Percentiles rank a stretch among this genome's conserved stretches.
Evolutionary conservation across 2,113 vertebrate species (phyloP).

Genomic region (Tragelaphus strepsiceros): DNA sequence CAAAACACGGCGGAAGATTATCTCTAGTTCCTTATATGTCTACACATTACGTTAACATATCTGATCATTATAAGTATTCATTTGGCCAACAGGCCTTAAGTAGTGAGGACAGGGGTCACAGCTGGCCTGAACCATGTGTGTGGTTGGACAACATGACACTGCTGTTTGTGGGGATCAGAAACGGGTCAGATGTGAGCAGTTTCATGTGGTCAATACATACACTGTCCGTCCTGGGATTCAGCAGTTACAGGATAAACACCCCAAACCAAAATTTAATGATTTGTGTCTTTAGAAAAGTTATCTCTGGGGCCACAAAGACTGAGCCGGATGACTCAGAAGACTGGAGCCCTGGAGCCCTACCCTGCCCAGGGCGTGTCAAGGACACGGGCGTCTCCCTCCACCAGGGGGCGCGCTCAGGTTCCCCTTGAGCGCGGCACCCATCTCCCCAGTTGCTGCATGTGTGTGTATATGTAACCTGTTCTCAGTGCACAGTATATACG

Average conservation of each 20-base stretch:
- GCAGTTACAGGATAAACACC: neutral
- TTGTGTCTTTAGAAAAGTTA: neutral
- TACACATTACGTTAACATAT: neutral
- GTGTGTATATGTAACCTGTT: neutral
- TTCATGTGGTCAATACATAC: neutral
- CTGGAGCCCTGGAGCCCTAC: neutral
- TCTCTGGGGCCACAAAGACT: neutral
- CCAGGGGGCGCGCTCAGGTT: neutral
- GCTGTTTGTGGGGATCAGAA: fast-evolving
- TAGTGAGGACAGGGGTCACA: neutral
- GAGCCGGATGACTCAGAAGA: neutral
- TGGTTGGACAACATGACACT: fast-evolving
- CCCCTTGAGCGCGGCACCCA: neutral
- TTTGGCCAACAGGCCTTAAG: neutral
- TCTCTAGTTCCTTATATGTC: neutral
- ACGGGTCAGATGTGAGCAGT: fast-evolving
- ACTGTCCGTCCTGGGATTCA: neutral
- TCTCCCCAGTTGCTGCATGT: neutral
- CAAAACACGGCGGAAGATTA: neutral
- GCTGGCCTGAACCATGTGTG: neutral
- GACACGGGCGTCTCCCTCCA: neutral
- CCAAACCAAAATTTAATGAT: neutral
- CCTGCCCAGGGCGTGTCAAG: neutral
- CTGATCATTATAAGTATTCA: neutral
- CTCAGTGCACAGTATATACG: constrained; percentile 2